phyloP scores from a whole-genome alignment of 2,113 vertebrate genomes.

The Willisornis vidua region DNA sequence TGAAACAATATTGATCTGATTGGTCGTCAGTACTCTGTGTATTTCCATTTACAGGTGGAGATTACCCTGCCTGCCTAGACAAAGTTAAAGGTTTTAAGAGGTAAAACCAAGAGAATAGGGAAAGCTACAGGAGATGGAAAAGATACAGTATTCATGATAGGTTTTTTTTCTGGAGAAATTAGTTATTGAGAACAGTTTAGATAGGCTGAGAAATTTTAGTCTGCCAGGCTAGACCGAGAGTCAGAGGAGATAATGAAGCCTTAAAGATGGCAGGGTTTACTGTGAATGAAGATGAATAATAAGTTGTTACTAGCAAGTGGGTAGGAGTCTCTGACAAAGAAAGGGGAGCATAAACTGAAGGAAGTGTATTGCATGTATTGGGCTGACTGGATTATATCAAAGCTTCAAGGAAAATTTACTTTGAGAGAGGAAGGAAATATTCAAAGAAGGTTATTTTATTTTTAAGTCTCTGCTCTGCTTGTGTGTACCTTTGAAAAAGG shows the following conservation, averaged over 20 bases:
- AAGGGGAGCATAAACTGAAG: not conserved
- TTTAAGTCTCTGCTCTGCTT: conserved; percentile 34
- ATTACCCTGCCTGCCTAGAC: not conserved
- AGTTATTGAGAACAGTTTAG: not conserved
- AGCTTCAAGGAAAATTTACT: not conserved
- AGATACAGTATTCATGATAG: not conserved
- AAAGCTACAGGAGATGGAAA: not conserved
- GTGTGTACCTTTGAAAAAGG: conserved; percentile 33
- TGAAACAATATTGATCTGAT: not conserved
- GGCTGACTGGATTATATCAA: not conserved
- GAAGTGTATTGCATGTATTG: not conserved
- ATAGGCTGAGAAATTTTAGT: not conserved
- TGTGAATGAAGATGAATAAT: not conserved
- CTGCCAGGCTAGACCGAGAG: not conserved
- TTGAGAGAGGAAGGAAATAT: not conserved
- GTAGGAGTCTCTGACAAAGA: not conserved
- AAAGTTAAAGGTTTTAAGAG: not conserved
- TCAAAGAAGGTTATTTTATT: conserved; percentile 36
- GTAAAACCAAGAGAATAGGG: not conserved
- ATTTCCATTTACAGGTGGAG: not conserved
- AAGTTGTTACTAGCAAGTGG: not conserved
- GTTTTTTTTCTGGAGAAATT: not conserved
- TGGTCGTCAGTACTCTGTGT: not conserved
- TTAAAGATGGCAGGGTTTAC: not conserved
- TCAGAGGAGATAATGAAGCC: not conserved